phyloP scores from a whole-genome alignment of 1,140 invertebrate genomes.

The Schlechtendalia chinensis region DNA sequence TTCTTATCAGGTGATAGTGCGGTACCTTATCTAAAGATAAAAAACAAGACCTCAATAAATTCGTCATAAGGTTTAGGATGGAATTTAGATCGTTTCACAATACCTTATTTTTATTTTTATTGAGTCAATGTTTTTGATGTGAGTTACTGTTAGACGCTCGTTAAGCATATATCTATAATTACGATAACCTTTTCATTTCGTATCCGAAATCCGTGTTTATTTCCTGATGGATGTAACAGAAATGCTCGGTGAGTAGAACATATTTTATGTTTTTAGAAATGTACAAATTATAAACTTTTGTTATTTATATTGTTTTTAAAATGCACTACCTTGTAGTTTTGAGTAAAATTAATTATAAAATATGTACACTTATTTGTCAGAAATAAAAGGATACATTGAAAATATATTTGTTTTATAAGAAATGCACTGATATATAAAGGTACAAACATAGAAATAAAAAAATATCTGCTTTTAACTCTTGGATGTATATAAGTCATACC shows the following conservation, averaged over 20 bases:
- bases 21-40: not conserved
- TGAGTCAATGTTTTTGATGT: not conserved
- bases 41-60: not conserved
- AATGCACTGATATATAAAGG: too few relatives aligned
- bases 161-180: not conserved
- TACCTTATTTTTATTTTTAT: not conserved
- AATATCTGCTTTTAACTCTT: too few relatives aligned
- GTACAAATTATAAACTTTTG: too few relatives aligned
- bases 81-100: not conserved
- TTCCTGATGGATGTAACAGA: not conserved
- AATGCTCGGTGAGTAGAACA: not conserved
- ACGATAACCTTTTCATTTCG: not conserved
- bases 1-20: not conserved
- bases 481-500: too few relatives aligned
- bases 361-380: too few relatives aligned
- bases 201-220: not conserved
- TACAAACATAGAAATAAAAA: too few relatives aligned
- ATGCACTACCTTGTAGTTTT: too few relatives aligned
- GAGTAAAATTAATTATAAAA: too few relatives aligned
- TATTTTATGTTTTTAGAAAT: too few relatives aligned
- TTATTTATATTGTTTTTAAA: too few relatives aligned
- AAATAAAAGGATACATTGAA: too few relatives aligned
- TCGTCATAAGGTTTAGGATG: not conserved
- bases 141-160: not conserved
- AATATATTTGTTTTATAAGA: too few relatives aligned